These are phyloP conservation scores for Hypanus sabinus DNA, from an alignment of 2,113 vertebrate genomes.

Conservation along the genomic window DNA sequence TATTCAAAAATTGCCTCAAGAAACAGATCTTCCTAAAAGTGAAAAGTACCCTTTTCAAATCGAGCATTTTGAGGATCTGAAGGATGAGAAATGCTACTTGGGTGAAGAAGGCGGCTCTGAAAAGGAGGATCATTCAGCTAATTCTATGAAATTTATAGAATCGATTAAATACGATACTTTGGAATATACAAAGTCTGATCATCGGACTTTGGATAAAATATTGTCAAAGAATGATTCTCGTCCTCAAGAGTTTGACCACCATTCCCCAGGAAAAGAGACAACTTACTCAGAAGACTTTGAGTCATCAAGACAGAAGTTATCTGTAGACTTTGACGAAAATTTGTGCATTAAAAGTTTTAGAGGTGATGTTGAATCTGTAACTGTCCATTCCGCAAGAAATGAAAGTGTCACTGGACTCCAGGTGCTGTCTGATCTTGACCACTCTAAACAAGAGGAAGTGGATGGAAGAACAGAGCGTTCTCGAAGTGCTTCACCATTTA, in stretches of 20 bases:
- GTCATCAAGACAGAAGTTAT: constrained; percentile 51
- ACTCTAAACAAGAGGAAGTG: neutral
- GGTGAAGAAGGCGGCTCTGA: constrained; percentile 39
- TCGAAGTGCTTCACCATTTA: neutral
- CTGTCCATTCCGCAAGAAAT: constrained; percentile 48
- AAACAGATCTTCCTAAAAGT: constrained; percentile 40
- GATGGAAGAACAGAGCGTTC: neutral
- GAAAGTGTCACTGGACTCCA: constrained; percentile 41
- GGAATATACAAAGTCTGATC: neutral
- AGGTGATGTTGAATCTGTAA: constrained; percentile 63
- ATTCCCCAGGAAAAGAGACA: constrained; percentile 45
- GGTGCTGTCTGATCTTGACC: neutral
- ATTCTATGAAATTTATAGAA: constrained; percentile 27
- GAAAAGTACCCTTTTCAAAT: constrained; percentile 38
- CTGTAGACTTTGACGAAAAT: constrained; percentile 43
- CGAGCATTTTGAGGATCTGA: constrained; percentile 44
- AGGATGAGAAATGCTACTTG: neutral
- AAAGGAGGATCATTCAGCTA: constrained; percentile 39
- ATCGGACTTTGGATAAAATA: neutral
- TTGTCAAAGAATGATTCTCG: constrained; percentile 44
- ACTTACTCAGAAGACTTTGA: constrained; percentile 56
- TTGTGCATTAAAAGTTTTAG: constrained; percentile 50
- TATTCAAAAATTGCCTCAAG: neutral
- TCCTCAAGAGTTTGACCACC: constrained; percentile 45
- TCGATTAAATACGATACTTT: constrained; percentile 38